Evolutionary conservation across 2,113 vertebrate species (phyloP), one percentile per base, ranked within the genome.

Genomic region (Terrapene triunguis): DNA sequence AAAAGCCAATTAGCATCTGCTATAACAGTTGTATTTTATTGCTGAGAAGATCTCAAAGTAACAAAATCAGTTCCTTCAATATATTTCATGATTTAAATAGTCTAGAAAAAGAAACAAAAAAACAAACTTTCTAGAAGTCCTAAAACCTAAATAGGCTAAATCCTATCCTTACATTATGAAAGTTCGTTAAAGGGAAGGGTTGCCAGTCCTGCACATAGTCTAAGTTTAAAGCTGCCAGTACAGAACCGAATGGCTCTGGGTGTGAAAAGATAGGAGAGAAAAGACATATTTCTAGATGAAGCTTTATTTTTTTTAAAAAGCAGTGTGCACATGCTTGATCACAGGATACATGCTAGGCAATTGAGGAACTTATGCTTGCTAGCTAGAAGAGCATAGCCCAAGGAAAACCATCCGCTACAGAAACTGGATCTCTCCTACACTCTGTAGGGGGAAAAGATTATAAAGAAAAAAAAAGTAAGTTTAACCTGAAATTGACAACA

Each of bases 401-500:
- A 25, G 10, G 22, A 78, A 78, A 42, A 76, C 38, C 24, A 14
- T 78, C 42, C 38, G 24, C 38, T 47, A 78, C 42, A 78, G 74
- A 44, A 78, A 42, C 24, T 76, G 42, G 72, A 76, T 44, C n/a
- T 27, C 12, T 42, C 42, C 24, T 57, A 57, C 25, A 55, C 14
- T 82, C 13, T 27, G 6, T 22, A 50, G 83, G 44, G 16, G 35
- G 24, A 87, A 22, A 38, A 44, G 32, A 92, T 74, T 51, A 35
- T 8, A 32, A 85, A 95, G 72, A 92, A 94, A 96, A 87, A 72
- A 0, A 25, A 2, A 11, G 6, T 57, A 94, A 89, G 95, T 90
- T 94, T 13, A 9, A 93, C 89, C 62, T 95, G 85, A 94, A 96
- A 80, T 97, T 80, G 91, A 94, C 95, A 97, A 89, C 0, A 1